Base-by-base conservation (phyloP, 1,140 invertebrate genomes). In the Nasonia longicornis region DNA sequence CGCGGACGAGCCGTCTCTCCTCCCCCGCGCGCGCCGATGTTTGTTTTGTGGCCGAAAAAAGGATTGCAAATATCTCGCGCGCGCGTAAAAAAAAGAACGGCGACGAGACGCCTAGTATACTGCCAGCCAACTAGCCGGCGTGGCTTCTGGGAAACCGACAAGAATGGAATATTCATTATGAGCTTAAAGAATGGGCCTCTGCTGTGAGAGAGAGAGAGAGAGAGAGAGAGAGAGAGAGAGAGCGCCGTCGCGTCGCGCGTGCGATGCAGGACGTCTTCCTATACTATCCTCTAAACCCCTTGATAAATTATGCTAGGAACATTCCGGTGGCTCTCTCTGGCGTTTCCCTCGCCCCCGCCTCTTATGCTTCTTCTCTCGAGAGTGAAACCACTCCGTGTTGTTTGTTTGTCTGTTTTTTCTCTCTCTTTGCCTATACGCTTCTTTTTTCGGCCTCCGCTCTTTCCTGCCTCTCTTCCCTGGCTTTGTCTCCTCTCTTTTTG, bases 151-250 rank as follows among this genome's bases (percentile, higher is more conserved):
- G 77, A 79, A 79, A 35, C 77, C 77, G 67, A 76, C 77, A 73
- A 83, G 82, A 86, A 85, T 85, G 83, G 84, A 87, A 87, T 88
- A 88, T 87, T 87, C 85, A 87, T 87, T 85, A 85, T 81, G 80
- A 77, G 69, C 77, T 82, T 80, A 79, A 83, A 84, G 75, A 85
- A 85, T 80, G 79, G 82, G 77, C 45, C 10, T 58, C 22, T 16
- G n/a, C 20, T n/a, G 12, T 26, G 4, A 35, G 35, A 11, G 12
- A 20, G 38, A 29, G 81, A 20, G 38, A 29, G 81, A 20, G 38
- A 29, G 81, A 20, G 38, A 29, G 81, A 20, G 38, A 29, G 81
- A 20, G 38, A 29, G 4, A 35, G 35, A 11, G 12, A 20, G 38
- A 29, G 81, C 82, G 82, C 63, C 45, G 83, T 83, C 79, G 83